Evolutionary conservation across 1,140 invertebrate genomes (phyloP).

Genomic region (Apocrypta bakeri): DNA sequence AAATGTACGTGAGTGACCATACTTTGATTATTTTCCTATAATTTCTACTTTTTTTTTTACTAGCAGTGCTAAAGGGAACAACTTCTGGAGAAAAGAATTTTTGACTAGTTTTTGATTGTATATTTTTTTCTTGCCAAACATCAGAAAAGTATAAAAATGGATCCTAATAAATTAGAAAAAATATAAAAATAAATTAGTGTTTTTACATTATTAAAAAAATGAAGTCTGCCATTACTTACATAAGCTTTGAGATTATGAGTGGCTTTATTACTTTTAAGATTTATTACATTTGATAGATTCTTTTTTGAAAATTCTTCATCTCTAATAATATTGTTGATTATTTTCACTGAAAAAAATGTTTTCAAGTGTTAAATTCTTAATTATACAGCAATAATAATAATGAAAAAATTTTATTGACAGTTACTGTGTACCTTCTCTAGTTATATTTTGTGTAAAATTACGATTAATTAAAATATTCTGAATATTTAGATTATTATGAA

Average conservation of each 20-base stretch:
- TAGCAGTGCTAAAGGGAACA: neutral
- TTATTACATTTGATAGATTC: neutral
- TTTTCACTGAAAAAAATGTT: neutral
- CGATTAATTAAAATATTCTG: conserved; percentile 5
- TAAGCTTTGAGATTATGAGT: neutral
- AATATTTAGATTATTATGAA: conserved; percentile 2
- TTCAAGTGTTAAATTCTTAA: no score
- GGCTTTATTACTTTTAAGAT: neutral
- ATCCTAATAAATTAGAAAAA: neutral
- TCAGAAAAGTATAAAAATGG: neutral
- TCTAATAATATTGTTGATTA: neutral
- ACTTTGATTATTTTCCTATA: neutral
- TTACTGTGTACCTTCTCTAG: conserved; percentile 6
- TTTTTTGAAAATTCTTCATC: neutral
- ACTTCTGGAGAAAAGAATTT: neutral
- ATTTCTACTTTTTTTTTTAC: neutral
- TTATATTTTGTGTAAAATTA: neutral
- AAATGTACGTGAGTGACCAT: neutral
- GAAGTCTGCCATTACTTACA: neutral
- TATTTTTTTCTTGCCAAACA: neutral
- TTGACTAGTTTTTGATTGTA: neutral
- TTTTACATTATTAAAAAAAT: neutral
- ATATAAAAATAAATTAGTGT: neutral
- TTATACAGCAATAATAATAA: no score
- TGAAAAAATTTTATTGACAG: neutral